Base-by-base conservation (phyloP, 2,797 vertebrate genomes). In the Parauchenoglanis ngamensis region DNA sequence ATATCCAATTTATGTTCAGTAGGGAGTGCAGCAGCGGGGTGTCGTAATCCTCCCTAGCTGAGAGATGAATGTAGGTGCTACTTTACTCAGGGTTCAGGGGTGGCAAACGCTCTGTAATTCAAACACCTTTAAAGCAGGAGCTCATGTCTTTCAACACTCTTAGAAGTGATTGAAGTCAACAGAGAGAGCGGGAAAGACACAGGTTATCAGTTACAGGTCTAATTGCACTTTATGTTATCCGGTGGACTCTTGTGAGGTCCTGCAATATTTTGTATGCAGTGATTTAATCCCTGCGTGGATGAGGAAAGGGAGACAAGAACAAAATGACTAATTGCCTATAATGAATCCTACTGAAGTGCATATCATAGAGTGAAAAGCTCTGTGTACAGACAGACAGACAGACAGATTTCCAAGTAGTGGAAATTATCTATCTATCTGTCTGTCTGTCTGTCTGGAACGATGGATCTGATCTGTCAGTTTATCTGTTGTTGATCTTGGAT, bases 1-100 rank as follows among this genome's bases (percentile, higher is more conserved):
- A 92, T 91, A 92, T 91, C 89, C 91, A 92, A 93, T 92, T 92
- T 92, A 90, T 91, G 92, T 92, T 89, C 80, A 85, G 84, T 81
- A 88, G 89, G 88, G 90, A 89, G 92, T 46, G 63, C 81, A 86
- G 85, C 92, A 88, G 90, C 85, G 10, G 90, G 91, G 88, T 76
- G 86, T 93, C 92, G 80, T 91, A 93, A 92, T 92, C 89, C 91
- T 87, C 70, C 89, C 87, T 86, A 68, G 84, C 85, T 84, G 86
- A 85, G 83, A 91, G 90, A 92, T 92, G 90, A 92, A 92, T 90
- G 87, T 91, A 89, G 89, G 85, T 90, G 88, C 85, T 83, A 85
- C 90, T 87, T 91, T 89, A 88, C 84, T 87, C 86, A 73, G 89
- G 89, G 90, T 91, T 91, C 89, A 90, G 84, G 90, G 88, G 89